Evolutionary conservation across 2,797 vertebrate genomes (phyloP), one percentile per base, ranked within the genome.

Genomic region (Tragelaphus oryx): DNA sequence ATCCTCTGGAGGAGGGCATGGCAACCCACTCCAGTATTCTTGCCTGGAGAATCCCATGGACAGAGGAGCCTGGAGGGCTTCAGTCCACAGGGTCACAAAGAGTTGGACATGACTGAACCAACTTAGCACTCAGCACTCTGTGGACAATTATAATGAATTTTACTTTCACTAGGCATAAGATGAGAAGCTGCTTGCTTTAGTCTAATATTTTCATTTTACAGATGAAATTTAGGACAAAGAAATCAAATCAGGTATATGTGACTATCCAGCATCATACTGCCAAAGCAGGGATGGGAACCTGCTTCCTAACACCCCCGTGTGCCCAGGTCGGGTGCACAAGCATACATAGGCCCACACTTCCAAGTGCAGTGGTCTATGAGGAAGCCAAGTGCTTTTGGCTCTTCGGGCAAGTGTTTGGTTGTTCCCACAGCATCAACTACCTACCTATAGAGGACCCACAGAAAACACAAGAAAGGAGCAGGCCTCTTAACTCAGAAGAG

Each of bases 161-260:
- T 46, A 84, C 30, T 79, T 62, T 82, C 33, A 24, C 22, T 48
- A 41, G 68, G 37, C 55, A 9, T 74, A 71, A 76, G 44, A 30
- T 20, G 26, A 91, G 48, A 88, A 90, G 24, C 52, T 33, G 4
- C 87, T 76, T 80, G 30, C 50, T 85, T 30, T 82, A 76, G 75
- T 59, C 18, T 37, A 41, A 76, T 74, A 5, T 68, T 80, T n/a
- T 96, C 22, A 26, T 75, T 85, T 92, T 85, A 79, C 6, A 90
- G 59, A 57, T 57, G 78, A 89, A 91, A 37, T 3, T 59, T 57
- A 87, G 28, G 30, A 14, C 24, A 50, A n/a, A 78, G 71, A 89
- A 80, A 55, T 76, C 52, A 74, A 87, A 11, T 44, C 75, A 78
- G 10, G 24, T 20, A 22, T 37, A 54, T 3, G 0, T 75, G 41